A percentile compares a stretch with the other conserved stretches of the same genome.
These are phyloP conservation scores for pig (Sus scrofa) DNA, from an alignment of 2,113 vertebrate genomes.

Conservation along the genomic window DNA sequence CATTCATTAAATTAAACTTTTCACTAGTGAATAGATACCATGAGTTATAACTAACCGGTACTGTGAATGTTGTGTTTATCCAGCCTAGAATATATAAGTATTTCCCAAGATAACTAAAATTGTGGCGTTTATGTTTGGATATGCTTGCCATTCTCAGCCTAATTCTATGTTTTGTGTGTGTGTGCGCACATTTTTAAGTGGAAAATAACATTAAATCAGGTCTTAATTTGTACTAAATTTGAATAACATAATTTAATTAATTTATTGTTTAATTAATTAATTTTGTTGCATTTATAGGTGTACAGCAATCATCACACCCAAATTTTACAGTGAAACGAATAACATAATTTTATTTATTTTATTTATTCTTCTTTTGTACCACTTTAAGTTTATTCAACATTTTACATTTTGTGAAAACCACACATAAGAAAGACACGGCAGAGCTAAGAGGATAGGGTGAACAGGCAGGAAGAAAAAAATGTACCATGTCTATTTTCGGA, in stretches of 20 bases:
- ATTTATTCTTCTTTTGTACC: not conserved
- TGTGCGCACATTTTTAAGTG: not conserved
- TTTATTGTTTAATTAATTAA: too few species aligned
- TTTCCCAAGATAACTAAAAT: not conserved
- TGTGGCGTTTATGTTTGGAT: not conserved
- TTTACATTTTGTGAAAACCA: not conserved
- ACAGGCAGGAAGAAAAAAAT: not conserved
- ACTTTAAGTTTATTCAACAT: not conserved
- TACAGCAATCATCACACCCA: too few species aligned
- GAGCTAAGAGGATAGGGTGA: not conserved
- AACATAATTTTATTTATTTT: not conserved
- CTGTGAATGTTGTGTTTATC: not conserved
- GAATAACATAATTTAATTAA: not conserved
- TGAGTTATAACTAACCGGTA: not conserved
- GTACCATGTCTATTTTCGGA: not conserved
- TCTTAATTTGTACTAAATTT: not conserved
- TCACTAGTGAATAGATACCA: not conserved
- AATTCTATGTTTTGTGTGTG: not conserved
- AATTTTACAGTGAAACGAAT: too few species aligned
- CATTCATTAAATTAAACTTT: slow-evolving; percentile 4
- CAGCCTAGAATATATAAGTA: not conserved
- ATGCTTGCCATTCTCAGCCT: not conserved
- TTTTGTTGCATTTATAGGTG: too few species aligned
- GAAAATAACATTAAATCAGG: not conserved
- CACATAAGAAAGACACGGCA: not conserved